Evolutionary conservation across 2,888 invertebrate genomes (phyloP).

Genomic region (Dioctria rufipes): DNA sequence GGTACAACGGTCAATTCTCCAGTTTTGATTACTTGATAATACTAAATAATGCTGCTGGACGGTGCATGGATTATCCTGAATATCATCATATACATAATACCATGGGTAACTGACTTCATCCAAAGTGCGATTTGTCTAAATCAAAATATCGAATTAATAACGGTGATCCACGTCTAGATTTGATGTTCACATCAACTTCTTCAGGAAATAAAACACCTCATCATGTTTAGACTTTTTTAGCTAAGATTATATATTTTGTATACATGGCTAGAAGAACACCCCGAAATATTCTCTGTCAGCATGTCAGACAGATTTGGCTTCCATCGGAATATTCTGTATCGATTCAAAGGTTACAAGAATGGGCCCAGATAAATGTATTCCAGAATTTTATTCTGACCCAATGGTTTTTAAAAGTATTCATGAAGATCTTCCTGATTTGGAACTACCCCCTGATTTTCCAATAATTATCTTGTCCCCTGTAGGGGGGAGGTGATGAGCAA

Average conservation of each 20-base stretch:
- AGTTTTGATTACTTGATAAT: constrained; percentile 95
- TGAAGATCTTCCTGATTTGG: constrained; percentile 93
- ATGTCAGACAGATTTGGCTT: constrained; percentile 95
- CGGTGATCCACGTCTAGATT: constrained; percentile 94
- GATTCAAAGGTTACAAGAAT: constrained; percentile 92
- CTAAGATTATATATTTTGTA: constrained; percentile 97
- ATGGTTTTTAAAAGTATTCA: constrained; percentile 95
- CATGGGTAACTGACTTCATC: constrained; percentile 97
- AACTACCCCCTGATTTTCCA: no score
- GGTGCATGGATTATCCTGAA: constrained; percentile 87
- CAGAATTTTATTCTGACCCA: constrained; percentile 96
- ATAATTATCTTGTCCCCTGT: no score
- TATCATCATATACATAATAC: constrained; percentile 96
- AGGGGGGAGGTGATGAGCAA: no score
- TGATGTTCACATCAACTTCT: constrained; percentile 78
- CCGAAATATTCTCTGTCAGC: constrained; percentile 87
- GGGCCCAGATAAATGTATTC: constrained; percentile 99
- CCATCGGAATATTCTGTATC: constrained; percentile 91
- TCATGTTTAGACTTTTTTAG: constrained; percentile 95
- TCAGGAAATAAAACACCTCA: constrained; percentile 78
- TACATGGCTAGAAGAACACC: constrained; percentile 91
- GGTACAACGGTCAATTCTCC: constrained; percentile 89
- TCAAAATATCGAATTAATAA: constrained; percentile 97
- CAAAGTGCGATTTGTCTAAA: constrained; percentile 89
- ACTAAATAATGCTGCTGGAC: constrained; percentile 87